These are phyloP conservation scores for Scarus forsteni DNA, from an alignment of 2,797 vertebrate species.

Conservation along the genomic window DNA sequence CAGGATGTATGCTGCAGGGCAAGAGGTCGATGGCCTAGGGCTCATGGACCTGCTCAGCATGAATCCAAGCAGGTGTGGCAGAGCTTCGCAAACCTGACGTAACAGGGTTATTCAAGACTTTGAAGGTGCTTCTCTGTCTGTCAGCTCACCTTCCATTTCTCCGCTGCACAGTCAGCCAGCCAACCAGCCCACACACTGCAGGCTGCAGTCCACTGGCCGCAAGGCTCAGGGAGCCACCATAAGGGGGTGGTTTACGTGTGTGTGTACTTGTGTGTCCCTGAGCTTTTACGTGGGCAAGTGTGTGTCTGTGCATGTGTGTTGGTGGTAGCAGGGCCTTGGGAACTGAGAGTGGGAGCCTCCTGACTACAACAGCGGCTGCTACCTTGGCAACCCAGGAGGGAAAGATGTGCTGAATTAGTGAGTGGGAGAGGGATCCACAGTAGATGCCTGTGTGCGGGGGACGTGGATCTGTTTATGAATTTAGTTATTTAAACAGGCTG, in stretches of 20 bases:
- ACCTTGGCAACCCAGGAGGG: conserved; percentile 84
- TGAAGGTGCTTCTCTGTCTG: conserved; percentile 70
- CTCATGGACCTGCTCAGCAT: conserved; percentile 16
- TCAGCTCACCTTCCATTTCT: conserved; percentile 57
- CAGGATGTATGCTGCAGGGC: conserved; percentile 14
- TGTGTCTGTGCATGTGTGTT: conserved; percentile 68
- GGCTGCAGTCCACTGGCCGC: conserved; percentile 79
- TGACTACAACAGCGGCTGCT: conserved; percentile 85
- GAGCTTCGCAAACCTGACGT: conserved; percentile 68
- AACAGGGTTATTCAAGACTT: conserved; percentile 78
- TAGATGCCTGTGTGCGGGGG: conserved; percentile 76
- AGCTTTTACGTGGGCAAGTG: conserved; percentile 69
- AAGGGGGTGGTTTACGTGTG: conserved; percentile 71
- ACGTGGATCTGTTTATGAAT: conserved; percentile 79
- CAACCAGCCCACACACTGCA: conserved; percentile 81
- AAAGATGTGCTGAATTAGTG: conserved; percentile 83
- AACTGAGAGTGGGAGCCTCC: conserved; percentile 83
- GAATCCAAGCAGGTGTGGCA: conserved; percentile 51
- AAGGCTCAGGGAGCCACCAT: conserved; percentile 78
- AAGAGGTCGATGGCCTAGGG: conserved; percentile 2
- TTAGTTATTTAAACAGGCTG: conserved; percentile 76
- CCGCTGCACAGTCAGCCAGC: conserved; percentile 59
- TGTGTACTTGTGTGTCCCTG: conserved; percentile 64
- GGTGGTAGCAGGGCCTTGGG: conserved; percentile 79
- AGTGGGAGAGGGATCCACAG: conserved; percentile 82